These are phyloP conservation scores for Amniataba percoides DNA, from an alignment of 2,797 vertebrate genomes.

Conservation along the genomic window DNA sequence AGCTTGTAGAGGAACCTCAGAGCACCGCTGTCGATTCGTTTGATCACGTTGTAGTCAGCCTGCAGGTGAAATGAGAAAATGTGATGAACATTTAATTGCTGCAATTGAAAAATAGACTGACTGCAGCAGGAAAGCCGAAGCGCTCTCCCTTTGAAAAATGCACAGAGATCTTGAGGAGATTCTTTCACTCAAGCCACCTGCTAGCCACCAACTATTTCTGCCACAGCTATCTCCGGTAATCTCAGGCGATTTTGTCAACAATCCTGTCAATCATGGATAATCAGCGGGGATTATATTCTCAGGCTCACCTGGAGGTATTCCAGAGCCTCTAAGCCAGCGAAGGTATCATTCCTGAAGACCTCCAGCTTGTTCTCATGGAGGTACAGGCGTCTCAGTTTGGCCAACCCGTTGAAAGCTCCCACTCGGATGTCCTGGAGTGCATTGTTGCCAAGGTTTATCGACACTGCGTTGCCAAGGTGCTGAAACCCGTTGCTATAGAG, in stretches of 20 bases:
- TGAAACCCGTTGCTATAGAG: slow-evolving; percentile 99
- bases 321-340: slow-evolving; percentile 95
- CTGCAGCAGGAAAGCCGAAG: slow-evolving; percentile 25
- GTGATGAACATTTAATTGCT: slow-evolving; percentile 56
- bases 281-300: slow-evolving; percentile 32
- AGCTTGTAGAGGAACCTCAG: slow-evolving; percentile 98
- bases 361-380: slow-evolving; percentile 99
- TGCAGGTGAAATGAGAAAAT: slow-evolving; percentile 83
- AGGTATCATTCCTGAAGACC: slow-evolving; percentile 97
- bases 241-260: slow-evolving; percentile 44
- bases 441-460: slow-evolving; percentile 99
- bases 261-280: slow-evolving; percentile 46
- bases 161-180: slow-evolving; percentile 21
- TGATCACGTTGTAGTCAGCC: slow-evolving; percentile 98
- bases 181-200: slow-evolving; percentile 42
- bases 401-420: slow-evolving; percentile 95
- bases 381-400: slow-evolving; percentile 95
- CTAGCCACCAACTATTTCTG: slow-evolving; percentile 35
- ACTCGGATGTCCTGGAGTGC: slow-evolving; percentile 98
- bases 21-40: slow-evolving; percentile 96
- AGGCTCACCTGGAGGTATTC: slow-evolving; percentile 96
- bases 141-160: slow-evolving; percentile 27
- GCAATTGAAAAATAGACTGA: slow-evolving; percentile 50
- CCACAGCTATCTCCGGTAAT: slow-evolving; percentile 43
- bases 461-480: slow-evolving; percentile 98